Percentiles rank a stretch among this genome's conserved stretches.
Evolutionary conservation across 2,797 vertebrate species (phyloP).

Genomic region (Gouania willdenowi): DNA sequence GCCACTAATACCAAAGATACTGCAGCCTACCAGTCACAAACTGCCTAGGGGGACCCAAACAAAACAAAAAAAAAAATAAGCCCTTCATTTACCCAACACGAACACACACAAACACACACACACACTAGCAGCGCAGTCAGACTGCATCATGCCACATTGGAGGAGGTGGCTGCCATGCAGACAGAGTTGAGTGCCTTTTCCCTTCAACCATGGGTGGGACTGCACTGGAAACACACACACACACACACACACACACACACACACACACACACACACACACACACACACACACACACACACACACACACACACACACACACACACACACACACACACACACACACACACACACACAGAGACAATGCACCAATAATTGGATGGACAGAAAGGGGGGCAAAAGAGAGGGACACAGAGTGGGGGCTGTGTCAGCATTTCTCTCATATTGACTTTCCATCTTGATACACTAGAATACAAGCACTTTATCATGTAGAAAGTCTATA

Average conservation of each 20-base stretch:
- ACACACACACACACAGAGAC: slow-evolving; percentile 43
- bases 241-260: slow-evolving; percentile 12
- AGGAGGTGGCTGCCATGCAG: slow-evolving; percentile 75
- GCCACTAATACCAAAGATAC: slow-evolving; percentile 99
- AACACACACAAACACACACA: slow-evolving; percentile 7
- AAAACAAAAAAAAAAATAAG: slow-evolving; percentile 10
- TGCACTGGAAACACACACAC: slow-evolving; percentile 67
- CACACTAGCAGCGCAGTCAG: slow-evolving; percentile 70
- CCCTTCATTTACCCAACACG: not conserved
- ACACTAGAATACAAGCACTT: slow-evolving; percentile 81
- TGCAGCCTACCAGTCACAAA: slow-evolving; percentile 89
- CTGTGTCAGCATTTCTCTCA: slow-evolving; percentile 72
- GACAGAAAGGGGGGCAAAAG: slow-evolving; percentile 54
- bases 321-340: slow-evolving; percentile 27
- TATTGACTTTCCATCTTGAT: slow-evolving; percentile 77
- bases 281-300: slow-evolving; percentile 8
- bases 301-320: slow-evolving; percentile 13
- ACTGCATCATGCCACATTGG: slow-evolving; percentile 71
- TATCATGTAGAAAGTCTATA: slow-evolving; percentile 79
- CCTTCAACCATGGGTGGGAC: slow-evolving; percentile 94
- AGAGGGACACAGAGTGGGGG: slow-evolving; percentile 65
- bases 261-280: slow-evolving; percentile 17
- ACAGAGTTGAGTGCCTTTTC: slow-evolving; percentile 96
- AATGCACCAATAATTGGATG: slow-evolving; percentile 65
- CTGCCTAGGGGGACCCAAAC: slow-evolving; percentile 72